Conservation (phyloP, 1,140 invertebrate genomes). For the Aphelinus atriplicis region DNA sequence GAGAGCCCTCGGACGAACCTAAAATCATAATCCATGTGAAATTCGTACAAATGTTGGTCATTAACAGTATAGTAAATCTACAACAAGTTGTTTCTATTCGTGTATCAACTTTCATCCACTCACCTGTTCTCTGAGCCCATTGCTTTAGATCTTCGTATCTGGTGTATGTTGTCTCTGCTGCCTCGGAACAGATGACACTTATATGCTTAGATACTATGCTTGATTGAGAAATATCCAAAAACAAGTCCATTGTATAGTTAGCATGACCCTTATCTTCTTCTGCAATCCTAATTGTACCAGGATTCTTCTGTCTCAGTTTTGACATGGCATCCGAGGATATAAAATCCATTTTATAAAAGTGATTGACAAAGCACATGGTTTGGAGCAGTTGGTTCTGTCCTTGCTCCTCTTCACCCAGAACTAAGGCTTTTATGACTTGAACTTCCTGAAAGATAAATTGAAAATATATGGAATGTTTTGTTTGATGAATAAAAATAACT, state of each 20-base stretch:
- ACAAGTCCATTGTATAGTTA: conserved; percentile 84
- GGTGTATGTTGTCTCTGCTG: conserved; percentile 80
- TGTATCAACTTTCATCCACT: conserved; percentile 44
- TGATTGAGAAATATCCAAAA: conserved; percentile 75
- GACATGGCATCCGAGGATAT: conserved; percentile 96
- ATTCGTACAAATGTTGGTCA: conserved; percentile 12
- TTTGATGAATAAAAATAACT: conserved; percentile 25
- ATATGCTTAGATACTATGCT: conserved; percentile 80
- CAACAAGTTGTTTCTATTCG: not conserved
- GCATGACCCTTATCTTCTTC: conserved; percentile 88
- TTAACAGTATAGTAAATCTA: conserved; percentile 25
- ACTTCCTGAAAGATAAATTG: conserved; percentile 77
- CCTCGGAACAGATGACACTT: conserved; percentile 78
- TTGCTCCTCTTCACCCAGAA: conserved; percentile 95
- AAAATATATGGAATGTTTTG: conserved; percentile 15
- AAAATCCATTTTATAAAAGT: conserved; percentile 90
- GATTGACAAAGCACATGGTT: conserved; percentile 90
- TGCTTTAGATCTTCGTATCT: conserved; percentile 80
- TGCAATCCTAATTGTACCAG: conserved; percentile 75
- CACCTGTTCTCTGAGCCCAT: conserved; percentile 81
- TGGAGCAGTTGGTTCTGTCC: conserved; percentile 86
- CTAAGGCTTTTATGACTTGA: conserved; percentile 88
- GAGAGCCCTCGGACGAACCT: conserved; percentile 72
- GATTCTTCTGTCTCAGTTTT: conserved; percentile 90
- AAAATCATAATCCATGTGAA: conserved; percentile 3